Evolutionary conservation across 2,797 vertebrate genomes (phyloP).

Genomic region (Bradypodion pumilum): DNA sequence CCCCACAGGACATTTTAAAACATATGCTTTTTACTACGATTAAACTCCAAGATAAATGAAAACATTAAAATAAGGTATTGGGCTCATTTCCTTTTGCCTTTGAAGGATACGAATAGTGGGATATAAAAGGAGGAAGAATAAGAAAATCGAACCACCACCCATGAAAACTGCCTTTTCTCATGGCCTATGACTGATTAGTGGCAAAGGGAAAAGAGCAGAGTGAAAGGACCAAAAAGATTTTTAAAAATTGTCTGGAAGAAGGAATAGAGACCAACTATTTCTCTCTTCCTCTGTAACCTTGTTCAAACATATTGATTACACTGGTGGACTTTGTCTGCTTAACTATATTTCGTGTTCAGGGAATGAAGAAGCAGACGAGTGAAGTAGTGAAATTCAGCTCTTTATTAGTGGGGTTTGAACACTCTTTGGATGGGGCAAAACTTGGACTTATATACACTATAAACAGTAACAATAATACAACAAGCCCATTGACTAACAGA

Average conservation of each 20-base stretch:
- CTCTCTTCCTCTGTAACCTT: neutral
- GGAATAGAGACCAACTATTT: neutral
- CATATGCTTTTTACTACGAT: slow-evolving; percentile 67
- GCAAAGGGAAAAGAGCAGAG: slow-evolving; percentile 33
- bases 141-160: neutral
- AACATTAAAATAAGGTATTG: slow-evolving; percentile 74
- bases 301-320: neutral
- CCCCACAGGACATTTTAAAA: slow-evolving; percentile 73
- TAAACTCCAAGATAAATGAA: slow-evolving; percentile 75
- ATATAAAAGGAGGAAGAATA: slow-evolving; percentile 20
- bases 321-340: neutral
- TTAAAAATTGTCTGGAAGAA: slow-evolving; percentile 2
- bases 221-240: slow-evolving; percentile 1
- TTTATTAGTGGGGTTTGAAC: too few relatives aligned
- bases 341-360: too few relatives aligned
- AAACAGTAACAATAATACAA: too few relatives aligned
- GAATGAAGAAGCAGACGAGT: too few relatives aligned
- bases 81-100: slow-evolving; percentile 66
- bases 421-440: too few relatives aligned
- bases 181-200: slow-evolving; percentile 6
- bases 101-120: slow-evolving; percentile 60
- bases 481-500: too few relatives aligned
- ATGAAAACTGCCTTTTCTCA: neutral
- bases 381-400: too few relatives aligned
- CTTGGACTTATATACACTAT: too few relatives aligned